Evolutionary conservation across 2,888 invertebrate species (phyloP), one percentile per base, ranked within the genome.

Genomic region (Tetrapedia diversipes): DNA sequence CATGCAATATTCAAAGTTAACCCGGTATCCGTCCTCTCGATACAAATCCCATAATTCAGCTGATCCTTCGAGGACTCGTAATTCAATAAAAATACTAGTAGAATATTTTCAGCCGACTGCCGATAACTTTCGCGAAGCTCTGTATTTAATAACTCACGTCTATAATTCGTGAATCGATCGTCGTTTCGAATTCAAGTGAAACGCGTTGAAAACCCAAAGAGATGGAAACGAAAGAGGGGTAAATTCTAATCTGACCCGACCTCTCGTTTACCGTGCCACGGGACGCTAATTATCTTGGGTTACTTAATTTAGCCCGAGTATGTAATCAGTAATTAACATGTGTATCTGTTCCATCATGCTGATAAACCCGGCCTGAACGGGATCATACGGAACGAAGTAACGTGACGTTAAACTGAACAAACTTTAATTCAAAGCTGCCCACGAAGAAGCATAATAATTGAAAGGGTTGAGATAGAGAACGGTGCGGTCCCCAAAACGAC

Each of bases 1-100:
- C 61, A 61, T 61, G 61, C 61, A 61, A 61, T 61, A 51, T 64
- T 51, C 64, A 51, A 54, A 34, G 47, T 34, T 37, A 37, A n/a
- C n/a, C 47, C 61, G n/a, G 37, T 37, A 16, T 19, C 64, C 22
- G 11, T 22, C 60, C 22, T 22, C 6, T 16, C 14, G 22, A 49
- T 61, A 61, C 47, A n/a, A 37, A 37, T 34, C 24, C 47, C 24
- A 10, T 34, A 22, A 49, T 61, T 49, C 8, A 37, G 49, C 24
- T 19, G 37, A 56, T 24, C 19, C 32, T 14, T 14, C 1, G 24
- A 6, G 16, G 22, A 6, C 11, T 61, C 14, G n/a, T 61, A 49
- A 34, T 61, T 24, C 24, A 0, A 24, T 22, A 22, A 49, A 22
- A 24, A 24, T 27, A n/a, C n/a, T n/a, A n/a, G n/a, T n/a, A n/a